Conservation (phyloP, 1,140 invertebrate genomes). For the Ceratitis capitata region DNA sequence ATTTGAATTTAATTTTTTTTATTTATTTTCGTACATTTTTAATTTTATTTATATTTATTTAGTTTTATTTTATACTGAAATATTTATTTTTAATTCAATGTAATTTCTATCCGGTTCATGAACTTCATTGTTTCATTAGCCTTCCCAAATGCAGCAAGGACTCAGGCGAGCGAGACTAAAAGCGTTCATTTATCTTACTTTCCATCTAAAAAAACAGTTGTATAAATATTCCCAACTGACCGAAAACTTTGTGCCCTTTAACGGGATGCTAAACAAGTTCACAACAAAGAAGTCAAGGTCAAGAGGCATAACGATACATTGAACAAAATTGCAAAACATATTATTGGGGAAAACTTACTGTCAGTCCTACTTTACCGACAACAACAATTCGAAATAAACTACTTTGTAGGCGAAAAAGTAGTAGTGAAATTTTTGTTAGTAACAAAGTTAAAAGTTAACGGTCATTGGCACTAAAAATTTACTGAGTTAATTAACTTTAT, state of each 20-base stretch:
- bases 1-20: too few species aligned
- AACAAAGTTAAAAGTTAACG: not conserved
- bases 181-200: not conserved
- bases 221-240: not conserved
- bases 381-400: not conserved
- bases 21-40: too few species aligned
- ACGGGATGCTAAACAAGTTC: not conserved
- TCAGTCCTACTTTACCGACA: too few species aligned
- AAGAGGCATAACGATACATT: not conserved
- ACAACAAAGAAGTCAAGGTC: not conserved
- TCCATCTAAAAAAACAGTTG: not conserved
- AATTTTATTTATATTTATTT: too few species aligned
- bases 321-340: not conserved
- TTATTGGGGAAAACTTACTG: not conserved
- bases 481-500: not conserved
- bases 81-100: too few species aligned
- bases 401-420: not conserved
- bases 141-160: not conserved
- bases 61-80: too few species aligned
- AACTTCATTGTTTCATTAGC: too few species aligned
- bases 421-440: too few species aligned
- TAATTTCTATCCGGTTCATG: too few species aligned
- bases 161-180: not conserved
- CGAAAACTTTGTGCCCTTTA: not conserved
- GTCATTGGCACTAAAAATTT: conserved; percentile 4